Evolutionary conservation across 2,888 invertebrate species (phyloP).

Genomic region (Nomada ruficornis): DNA sequence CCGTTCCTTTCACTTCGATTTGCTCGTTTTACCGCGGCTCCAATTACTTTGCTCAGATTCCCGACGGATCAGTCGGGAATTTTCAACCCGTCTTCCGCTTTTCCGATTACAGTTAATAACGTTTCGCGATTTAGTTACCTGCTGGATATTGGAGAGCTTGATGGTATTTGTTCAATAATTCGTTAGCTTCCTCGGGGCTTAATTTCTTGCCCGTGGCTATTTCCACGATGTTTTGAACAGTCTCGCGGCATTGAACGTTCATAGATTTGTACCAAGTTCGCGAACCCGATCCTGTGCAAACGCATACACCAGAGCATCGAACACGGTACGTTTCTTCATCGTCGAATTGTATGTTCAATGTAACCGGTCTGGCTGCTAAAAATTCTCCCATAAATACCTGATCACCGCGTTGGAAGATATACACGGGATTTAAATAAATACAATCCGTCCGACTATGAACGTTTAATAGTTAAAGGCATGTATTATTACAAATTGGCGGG

Average conservation of each 20-base stretch:
- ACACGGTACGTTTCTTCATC: conserved; percentile 91
- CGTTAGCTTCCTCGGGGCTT: conserved; percentile 29
- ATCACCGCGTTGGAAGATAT: conserved; percentile 11
- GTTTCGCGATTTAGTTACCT: conserved; percentile 44
- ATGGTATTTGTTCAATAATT: conserved; percentile 53
- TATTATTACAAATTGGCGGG: not conserved
- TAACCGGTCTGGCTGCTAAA: conserved; percentile 95
- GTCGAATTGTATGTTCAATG: conserved; percentile 92
- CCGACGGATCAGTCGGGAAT: no score
- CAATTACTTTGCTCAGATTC: no score
- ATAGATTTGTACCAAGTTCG: conserved; percentile 92
- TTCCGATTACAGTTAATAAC: not conserved
- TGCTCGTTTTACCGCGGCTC: no score
- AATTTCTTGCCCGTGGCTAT: conserved; percentile 69
- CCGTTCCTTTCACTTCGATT: no score
- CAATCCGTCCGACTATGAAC: not conserved
- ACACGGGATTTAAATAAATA: no score
- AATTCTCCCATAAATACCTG: conserved; percentile 98
- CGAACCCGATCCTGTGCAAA: conserved; percentile 97
- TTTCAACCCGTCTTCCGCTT: no score
- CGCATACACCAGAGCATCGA: conserved; percentile 97
- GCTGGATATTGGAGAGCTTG: conserved; percentile 40
- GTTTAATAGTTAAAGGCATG: not conserved
- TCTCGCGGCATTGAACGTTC: conserved; percentile 58
- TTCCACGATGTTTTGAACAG: conserved; percentile 51